Percentiles rank a stretch among this genome's conserved stretches.
phyloP scores from a whole-genome alignment of 1,140 invertebrate species.

The Caenorhabditis remanei region DNA sequence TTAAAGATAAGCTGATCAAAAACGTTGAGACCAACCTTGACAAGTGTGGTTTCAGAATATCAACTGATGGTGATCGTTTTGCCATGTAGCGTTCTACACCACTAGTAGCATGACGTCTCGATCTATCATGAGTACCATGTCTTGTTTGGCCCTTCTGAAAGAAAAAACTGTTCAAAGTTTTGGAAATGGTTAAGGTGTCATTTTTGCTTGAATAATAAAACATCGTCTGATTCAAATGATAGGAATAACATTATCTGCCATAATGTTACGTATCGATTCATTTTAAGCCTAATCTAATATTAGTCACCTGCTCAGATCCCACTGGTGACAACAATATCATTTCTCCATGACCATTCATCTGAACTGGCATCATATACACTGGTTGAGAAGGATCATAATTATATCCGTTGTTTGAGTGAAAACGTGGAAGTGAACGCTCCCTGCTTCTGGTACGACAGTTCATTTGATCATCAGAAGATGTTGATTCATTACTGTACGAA shows the following conservation, averaged over 20 bases:
- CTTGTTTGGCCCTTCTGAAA: background rate
- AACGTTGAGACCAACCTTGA: background rate
- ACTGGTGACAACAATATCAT: slow-evolving; percentile 33
- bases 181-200: background rate
- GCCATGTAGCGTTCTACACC: slow-evolving; percentile 34
- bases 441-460: slow-evolving; percentile 5
- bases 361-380: slow-evolving; percentile 56
- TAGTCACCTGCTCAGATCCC: background rate
- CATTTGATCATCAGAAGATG: slow-evolving; percentile 39
- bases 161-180: background rate
- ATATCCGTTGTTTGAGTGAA: slow-evolving; percentile 34
- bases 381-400: slow-evolving; percentile 46
- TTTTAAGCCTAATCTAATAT: too few relatives aligned
- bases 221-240: background rate
- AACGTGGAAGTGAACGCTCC: slow-evolving; percentile 39
- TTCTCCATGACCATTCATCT: slow-evolving; percentile 58
- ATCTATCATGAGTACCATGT: slow-evolving; percentile 31
- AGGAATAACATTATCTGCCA: too few relatives aligned
- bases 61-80: slow-evolving; percentile 36
- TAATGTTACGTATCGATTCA: too few relatives aligned
- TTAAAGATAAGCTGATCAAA: slow-evolving; percentile 1
- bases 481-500: slow-evolving; percentile 48
- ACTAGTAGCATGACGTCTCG: slow-evolving; percentile 5
- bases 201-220: too few relatives aligned
- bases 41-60: slow-evolving; percentile 10